phyloP scores from a whole-genome alignment of 2,888 invertebrate genomes.

The Stratiomys singularior region DNA sequence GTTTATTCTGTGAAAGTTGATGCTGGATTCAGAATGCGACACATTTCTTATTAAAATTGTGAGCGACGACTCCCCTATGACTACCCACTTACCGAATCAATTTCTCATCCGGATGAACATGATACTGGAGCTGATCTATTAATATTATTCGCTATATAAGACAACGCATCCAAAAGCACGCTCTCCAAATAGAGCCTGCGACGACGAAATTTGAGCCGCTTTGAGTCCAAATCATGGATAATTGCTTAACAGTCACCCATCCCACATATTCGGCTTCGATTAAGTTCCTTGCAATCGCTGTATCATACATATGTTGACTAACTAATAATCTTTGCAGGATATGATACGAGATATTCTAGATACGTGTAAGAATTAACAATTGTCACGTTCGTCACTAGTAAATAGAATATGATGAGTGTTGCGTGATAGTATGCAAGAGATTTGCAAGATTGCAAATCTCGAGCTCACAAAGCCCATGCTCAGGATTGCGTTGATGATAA shows the following conservation, averaged over 20 bases:
- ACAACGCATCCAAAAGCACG: no score
- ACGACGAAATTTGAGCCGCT: no score
- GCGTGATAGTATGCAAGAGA: not conserved
- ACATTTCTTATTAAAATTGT: constrained; percentile 15
- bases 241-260: not conserved
- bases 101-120: no score
- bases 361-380: constrained; percentile 29
- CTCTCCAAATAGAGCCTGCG: no score
- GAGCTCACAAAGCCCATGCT: no score
- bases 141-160: no score
- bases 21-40: not conserved
- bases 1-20: not conserved
- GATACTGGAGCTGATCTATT: no score
- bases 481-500: no score
- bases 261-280: not conserved
- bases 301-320: constrained; percentile 10
- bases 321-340: not conserved
- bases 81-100: not conserved
- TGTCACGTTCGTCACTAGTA: constrained; percentile 25
- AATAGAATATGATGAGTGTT: not conserved
- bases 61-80: constrained; percentile 13
- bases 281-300: constrained; percentile 12
- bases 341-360: not conserved
- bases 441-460: no score
- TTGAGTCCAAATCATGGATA: not conserved